Percentiles rank a stretch among this genome's conserved stretches.
Conservation (phyloP, 2,888 invertebrate genomes). For the Acrobasis repandana region DNA sequence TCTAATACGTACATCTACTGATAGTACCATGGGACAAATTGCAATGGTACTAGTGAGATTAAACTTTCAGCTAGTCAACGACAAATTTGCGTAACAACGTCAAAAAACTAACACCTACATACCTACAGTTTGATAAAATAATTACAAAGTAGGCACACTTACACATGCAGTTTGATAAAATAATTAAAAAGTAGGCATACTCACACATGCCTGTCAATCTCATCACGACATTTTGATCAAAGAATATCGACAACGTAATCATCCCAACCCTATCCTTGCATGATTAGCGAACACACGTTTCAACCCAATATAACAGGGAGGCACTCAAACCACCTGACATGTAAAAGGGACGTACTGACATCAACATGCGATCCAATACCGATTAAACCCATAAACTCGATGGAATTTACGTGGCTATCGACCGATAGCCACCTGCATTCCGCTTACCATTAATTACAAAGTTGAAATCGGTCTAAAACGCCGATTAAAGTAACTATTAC, state of each 20-base stretch:
- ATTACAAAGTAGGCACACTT: neutral
- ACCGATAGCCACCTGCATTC: slow-evolving; percentile 22
- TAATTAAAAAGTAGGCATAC: neutral
- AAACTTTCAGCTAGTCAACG: too few species aligned
- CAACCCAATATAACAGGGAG: neutral
- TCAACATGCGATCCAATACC: slow-evolving; percentile 30
- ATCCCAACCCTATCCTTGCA: slow-evolving; percentile 26
- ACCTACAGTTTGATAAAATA: too few species aligned
- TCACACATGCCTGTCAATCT: neutral
- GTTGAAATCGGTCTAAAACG: slow-evolving; percentile 44
- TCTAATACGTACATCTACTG: too few species aligned
- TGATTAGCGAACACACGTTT: slow-evolving; percentile 38
- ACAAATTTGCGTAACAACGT: too few species aligned
- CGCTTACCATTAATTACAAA: slow-evolving; percentile 47
- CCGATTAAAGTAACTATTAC: slow-evolving; percentile 58
- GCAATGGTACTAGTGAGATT: too few species aligned
- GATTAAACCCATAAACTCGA: slow-evolving; percentile 24
- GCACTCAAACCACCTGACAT: slow-evolving; percentile 1
- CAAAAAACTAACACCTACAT: too few species aligned
- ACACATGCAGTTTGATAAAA: neutral
- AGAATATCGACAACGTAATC: neutral
- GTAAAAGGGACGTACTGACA: slow-evolving; percentile 24
- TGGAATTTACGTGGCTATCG: too few species aligned
- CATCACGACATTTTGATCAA: neutral
- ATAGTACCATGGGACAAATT: too few species aligned